Evolutionary conservation across 2,888 invertebrate genomes (phyloP).

Genomic region (Anorthoa munda): DNA sequence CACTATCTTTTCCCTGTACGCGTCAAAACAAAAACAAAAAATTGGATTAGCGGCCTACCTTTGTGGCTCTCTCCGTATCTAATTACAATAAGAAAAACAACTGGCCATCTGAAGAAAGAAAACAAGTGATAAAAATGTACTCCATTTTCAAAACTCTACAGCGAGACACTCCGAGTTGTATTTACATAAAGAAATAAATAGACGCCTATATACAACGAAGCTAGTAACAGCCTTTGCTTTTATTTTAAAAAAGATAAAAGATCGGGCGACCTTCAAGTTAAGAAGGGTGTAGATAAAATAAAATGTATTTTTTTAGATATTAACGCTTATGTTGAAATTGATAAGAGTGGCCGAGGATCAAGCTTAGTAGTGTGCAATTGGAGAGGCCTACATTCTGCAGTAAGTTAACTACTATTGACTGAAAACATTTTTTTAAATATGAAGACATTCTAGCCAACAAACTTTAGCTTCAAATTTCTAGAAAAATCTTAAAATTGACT

Average conservation of each 20-base stretch:
- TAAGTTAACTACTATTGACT: not conserved
- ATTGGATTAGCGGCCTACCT: constrained; percentile 76
- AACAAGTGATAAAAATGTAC: constrained; percentile 60
- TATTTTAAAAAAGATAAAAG: constrained; percentile 48
- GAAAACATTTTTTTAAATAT: too few relatives aligned
- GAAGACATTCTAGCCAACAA: not conserved
- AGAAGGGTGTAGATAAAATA: constrained; percentile 30
- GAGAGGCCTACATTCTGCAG: not conserved
- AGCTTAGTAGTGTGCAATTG: not conserved
- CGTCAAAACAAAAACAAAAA: constrained; percentile 83
- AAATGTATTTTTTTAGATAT: constrained; percentile 6
- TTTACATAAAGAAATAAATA: constrained; percentile 59
- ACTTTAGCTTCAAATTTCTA: not conserved
- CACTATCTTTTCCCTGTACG: constrained; percentile 82
- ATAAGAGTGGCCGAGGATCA: not conserved
- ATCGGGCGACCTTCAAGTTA: constrained; percentile 28
- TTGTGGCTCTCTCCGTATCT: constrained; percentile 68
- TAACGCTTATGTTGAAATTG: not conserved
- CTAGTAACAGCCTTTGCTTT: constrained; percentile 42
- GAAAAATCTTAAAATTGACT: not conserved
- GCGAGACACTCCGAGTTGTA: constrained; percentile 38
- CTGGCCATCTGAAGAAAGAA: constrained; percentile 58
- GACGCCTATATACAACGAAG: constrained; percentile 48
- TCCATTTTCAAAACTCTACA: constrained; percentile 58
- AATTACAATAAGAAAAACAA: constrained; percentile 69